Conservation (phyloP, 2,797 vertebrate genomes). For the Lagocephalus sceleratus region DNA sequence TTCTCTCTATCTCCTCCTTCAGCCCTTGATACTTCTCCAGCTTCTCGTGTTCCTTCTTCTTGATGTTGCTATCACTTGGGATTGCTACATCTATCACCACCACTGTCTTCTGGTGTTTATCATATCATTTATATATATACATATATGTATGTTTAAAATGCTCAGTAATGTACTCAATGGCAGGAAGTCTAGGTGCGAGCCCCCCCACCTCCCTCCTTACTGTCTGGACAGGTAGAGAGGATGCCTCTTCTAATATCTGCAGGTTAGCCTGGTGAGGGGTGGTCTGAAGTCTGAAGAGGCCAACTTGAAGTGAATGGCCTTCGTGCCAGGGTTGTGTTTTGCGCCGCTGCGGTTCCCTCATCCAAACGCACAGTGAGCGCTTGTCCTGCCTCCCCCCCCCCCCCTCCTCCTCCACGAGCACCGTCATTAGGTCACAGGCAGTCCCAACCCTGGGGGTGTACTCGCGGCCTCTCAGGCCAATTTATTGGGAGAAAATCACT, state of each 20-base stretch:
- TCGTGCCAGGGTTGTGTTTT: constrained; percentile 47
- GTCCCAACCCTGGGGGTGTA: constrained; percentile 58
- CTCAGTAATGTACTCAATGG: no score
- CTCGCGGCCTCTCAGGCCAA: constrained; percentile 66
- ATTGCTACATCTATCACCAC: no score
- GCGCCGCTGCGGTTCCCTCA: constrained; percentile 51
- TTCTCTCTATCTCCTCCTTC: no score
- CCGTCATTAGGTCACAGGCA: constrained; percentile 74
- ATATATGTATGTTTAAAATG: no score
- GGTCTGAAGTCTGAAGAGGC: constrained; percentile 52
- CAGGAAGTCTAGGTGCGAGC: constrained; percentile 2
- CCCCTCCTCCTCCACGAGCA: constrained; percentile 23
- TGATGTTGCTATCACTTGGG: no score
- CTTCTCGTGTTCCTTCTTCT: no score
- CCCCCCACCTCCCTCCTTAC: constrained; percentile 39
- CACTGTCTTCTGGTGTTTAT: no score
- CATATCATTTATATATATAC: no score
- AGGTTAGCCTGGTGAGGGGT: constrained; percentile 50
- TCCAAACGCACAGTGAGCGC: constrained; percentile 51
- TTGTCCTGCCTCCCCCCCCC: no score
- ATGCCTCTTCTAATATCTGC: constrained; percentile 45
- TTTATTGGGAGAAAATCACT: constrained; percentile 76
- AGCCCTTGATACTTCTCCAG: no score
- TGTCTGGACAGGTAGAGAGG: constrained; percentile 38
- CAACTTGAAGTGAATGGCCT: constrained; percentile 61